Evolutionary conservation across 23 tunicate genomes (phyloP), one percentile per base, ranked within the genome.

Genomic region (Halocynthia aurantium): DNA sequence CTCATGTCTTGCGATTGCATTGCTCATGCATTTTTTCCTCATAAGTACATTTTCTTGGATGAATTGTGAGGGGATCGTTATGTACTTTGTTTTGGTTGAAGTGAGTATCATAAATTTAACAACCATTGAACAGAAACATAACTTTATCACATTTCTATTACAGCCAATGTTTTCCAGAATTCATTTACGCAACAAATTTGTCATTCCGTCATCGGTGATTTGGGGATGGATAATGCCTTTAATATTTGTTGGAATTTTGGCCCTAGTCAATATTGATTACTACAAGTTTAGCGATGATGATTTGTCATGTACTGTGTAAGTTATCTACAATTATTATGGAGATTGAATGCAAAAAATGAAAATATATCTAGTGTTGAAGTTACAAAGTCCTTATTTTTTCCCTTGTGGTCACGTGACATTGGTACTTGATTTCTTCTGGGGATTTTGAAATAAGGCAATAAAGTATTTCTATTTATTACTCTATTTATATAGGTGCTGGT

Each of bases 1-100:
- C 9, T 63, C 57, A n/a, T 77, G 81, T 53, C 51, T 40, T 8
- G 65, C 81, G 5, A 77, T 77, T 17, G 84, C 84, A 54, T 66
- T 69, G 6, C 17, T 80, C 0, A 68, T 54, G 8, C 84, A 80
- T 54, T 80, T 80, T 17, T 80, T 70, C 22, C 50, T 80, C 17
- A 7, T 80, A 10, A 49, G 62, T 8, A 54, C 68, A 53, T 64
- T 55, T 51, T 51, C 53, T 51, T 80, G 81, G 81, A 77, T 77
- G 81, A 22, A 56, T 57, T 63, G 50, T 7, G 81, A 77, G 52
- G 72, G 70, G 12, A 61, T 62, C 40, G 65, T 22, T 6, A 22
- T 77, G 18, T 77, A 12, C 15, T 8, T 62, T 10, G 22, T 21
- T 63, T 17, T 51, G 9, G 71, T 40, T 6, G 6, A 56, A 31